Evolutionary conservation across 2,888 invertebrate species (phyloP), one percentile per base, ranked within the genome.

Genomic region (Liopterus haemorrhoidalis): DNA sequence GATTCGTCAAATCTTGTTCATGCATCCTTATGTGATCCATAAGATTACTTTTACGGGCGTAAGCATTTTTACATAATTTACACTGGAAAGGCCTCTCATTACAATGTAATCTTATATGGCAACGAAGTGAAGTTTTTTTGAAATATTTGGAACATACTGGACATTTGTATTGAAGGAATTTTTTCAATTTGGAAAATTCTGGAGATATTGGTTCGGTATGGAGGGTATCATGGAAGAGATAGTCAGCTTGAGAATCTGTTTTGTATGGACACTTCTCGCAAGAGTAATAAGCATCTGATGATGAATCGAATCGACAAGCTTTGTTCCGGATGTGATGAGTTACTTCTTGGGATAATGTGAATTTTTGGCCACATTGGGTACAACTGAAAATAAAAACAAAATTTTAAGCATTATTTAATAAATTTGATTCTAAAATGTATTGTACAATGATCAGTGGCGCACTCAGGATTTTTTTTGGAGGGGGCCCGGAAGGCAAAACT

Each of bases 61-160:
- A 89, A 49, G 75, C 75, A 0, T 75, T 69, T 1, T 67, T 67
- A 59, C 88, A 89, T 3, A 69, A 60, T 0, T 70, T 64, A 56
- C 89, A 89, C 2, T 70, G 66, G 56, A 76, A 85, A 0, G 82
- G 82, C 47, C 80, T 74, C 59, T 88, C 88, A 19, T 80, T 76
- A 0, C 86, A 86, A 58, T 89, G 88, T 41, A 75, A 74, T 21
- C 82, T 72, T 30, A 88, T 65, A 62, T 88, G 87, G 45, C 76
- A 75, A 1, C 80, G 73, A 11, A 89, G 64, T 0, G 83, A 81
- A 6, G 75, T 67, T 59, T 84, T 86, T 6, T 70, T 68, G 53
- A 81, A 84, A 4, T 63, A 61, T 59, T 79, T 82, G 1, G 74
- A 68, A 58, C 88, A 88, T 18, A 82, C 57, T 0, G 82, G 81